These are phyloP conservation scores for Hypomesus transpacificus DNA, from an alignment of 2,113 vertebrate species.

Conservation along the genomic window DNA sequence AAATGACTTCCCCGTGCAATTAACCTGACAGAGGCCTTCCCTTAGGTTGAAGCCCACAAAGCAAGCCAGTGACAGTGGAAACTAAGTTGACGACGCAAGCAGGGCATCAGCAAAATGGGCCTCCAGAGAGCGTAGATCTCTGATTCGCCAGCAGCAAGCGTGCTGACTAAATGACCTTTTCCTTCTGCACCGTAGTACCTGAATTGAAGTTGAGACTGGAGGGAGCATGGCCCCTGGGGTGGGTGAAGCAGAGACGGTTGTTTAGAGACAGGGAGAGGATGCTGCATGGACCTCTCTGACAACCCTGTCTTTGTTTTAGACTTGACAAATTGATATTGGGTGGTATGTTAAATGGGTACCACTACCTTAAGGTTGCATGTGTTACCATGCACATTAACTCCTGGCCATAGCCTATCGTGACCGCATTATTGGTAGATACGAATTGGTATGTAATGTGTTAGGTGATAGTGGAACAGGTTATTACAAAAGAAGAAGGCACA, in stretches of 20 bases:
- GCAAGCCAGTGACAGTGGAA: background rate
- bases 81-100: conserved; percentile 33
- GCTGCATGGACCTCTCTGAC: background rate
- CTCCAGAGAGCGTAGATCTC: conserved; percentile 39
- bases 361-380: no score
- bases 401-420: no score
- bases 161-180: background rate
- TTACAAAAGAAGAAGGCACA: no score
- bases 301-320: no score
- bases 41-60: conserved; percentile 33
- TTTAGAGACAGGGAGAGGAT: background rate
- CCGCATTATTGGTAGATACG: no score
- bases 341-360: no score
- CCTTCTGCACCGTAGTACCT: background rate
- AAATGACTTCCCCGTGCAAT: conserved; percentile 20
- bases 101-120: conserved; percentile 32
- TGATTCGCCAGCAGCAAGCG: conserved; percentile 21
- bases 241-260: background rate
- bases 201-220: background rate
- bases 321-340: no score
- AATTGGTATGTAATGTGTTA: no score
- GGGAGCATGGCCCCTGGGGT: background rate
- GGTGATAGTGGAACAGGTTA: no score
- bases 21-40: conserved; percentile 42
- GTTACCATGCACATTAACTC: no score